phyloP scores from a whole-genome alignment of 2,888 invertebrate genomes.

The Dryobota labecula region DNA sequence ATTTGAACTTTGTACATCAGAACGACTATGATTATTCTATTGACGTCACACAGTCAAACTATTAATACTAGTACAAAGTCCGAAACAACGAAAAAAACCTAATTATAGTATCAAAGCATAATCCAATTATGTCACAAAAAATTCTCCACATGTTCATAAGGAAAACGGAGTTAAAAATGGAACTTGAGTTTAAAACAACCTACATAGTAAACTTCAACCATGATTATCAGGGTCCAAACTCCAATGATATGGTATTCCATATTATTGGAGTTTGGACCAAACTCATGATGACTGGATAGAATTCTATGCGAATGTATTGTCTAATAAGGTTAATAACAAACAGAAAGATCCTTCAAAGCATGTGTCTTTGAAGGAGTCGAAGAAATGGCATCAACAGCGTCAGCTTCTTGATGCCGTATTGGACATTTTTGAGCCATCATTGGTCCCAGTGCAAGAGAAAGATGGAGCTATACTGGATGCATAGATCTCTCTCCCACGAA shows the following conservation, averaged over 20 bases:
- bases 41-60: background rate
- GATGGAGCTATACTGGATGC: background rate
- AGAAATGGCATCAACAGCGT: background rate
- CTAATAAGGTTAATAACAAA: background rate
- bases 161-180: background rate
- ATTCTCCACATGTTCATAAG: background rate
- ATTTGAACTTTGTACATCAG: background rate
- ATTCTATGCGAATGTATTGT: background rate
- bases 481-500: background rate
- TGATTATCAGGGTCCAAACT: slow-evolving; percentile 11
- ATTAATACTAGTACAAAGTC: background rate
- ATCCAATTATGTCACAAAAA: background rate
- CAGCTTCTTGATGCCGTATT: background rate
- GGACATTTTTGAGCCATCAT: background rate
- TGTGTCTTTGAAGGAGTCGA: no score
- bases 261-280: background rate
- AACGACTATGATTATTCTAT: background rate
- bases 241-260: no score
- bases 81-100: background rate
- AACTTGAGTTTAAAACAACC: background rate
- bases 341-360: no score
- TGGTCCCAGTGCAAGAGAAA: background rate
- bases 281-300: slow-evolving; percentile 1
- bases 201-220: background rate
- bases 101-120: slow-evolving; percentile 11